Evolutionary conservation across 1,140 invertebrate species (phyloP).

Genomic region (Geopemphigus sp.): DNA sequence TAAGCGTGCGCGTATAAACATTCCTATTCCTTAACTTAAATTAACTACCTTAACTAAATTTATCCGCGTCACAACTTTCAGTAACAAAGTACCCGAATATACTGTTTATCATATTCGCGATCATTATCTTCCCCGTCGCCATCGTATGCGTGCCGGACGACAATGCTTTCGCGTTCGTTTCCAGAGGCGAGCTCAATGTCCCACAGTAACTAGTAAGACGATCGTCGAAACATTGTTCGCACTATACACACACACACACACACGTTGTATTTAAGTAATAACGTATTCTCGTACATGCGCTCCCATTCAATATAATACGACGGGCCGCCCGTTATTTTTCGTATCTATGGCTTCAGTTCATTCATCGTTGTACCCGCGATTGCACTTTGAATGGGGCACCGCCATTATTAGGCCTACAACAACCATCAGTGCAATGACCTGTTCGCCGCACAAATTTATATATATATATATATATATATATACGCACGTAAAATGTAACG

Average conservation of each 20-base stretch:
- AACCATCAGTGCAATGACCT: not conserved
- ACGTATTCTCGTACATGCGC: not conserved
- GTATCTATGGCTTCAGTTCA: not conserved
- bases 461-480: not conserved
- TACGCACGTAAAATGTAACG: not conserved
- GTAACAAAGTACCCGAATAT: no score
- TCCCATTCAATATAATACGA: slow-evolving; percentile 1
- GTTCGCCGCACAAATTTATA: not conserved
- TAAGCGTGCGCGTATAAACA: no score
- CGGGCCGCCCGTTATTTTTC: slow-evolving; percentile 18
- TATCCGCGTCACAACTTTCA: no score
- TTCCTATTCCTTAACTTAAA: no score
- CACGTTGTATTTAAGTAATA: no score
- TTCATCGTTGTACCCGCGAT: slow-evolving; percentile 24
- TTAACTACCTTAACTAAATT: no score
- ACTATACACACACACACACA: not conserved
- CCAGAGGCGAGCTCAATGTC: no score
- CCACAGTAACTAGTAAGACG: not conserved
- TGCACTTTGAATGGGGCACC: slow-evolving; percentile 14
- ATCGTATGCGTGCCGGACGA: no score
- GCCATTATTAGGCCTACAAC: not conserved
- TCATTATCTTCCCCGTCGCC: not conserved
- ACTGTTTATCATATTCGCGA: not conserved
- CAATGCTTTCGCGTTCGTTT: not conserved
- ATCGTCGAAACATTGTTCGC: slow-evolving; percentile 25